These are phyloP conservation scores for Pelochelys cantorii DNA, from an alignment of 2,797 vertebrate genomes.

Conservation along the genomic window DNA sequence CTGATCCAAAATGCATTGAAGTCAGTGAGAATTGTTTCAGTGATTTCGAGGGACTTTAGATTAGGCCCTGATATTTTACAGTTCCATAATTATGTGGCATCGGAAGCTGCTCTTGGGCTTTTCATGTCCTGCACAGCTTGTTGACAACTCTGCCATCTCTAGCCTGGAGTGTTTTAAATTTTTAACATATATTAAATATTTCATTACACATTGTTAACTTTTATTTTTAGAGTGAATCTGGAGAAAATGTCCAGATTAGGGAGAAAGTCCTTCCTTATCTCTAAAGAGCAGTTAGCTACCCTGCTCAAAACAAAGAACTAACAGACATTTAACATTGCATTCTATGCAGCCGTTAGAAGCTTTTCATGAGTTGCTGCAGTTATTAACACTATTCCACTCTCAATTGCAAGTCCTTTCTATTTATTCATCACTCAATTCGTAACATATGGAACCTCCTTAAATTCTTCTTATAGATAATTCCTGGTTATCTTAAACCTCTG, in stretches of 20 bases:
- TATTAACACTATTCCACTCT: neutral
- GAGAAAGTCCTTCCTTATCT: neutral
- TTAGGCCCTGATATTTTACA: slow-evolving; percentile 19
- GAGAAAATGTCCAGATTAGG: slow-evolving; percentile 5
- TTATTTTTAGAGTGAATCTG: neutral
- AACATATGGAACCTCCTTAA: neutral
- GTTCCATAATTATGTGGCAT: neutral
- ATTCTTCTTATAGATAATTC: slow-evolving; percentile 11
- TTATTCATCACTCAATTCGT: neutral
- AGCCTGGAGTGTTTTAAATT: neutral
- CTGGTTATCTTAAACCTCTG: neutral
- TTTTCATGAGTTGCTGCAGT: slow-evolving; percentile 3
- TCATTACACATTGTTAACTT: neutral
- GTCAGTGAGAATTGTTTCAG: neutral
- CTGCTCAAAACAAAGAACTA: slow-evolving; percentile 26
- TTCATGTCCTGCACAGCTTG: neutral
- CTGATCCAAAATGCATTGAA: slow-evolving; percentile 45
- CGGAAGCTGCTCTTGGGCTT: neutral
- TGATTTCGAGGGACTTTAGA: neutral
- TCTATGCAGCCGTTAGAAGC: neutral
- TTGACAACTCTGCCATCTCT: neutral
- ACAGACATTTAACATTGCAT: neutral
- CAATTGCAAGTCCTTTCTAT: neutral
- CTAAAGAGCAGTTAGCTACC: neutral
- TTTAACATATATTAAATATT: slow-evolving; percentile 16